These are phyloP conservation scores for Morpho deidamia DNA, from an alignment of 2,888 invertebrate genomes.

Conservation along the genomic window DNA sequence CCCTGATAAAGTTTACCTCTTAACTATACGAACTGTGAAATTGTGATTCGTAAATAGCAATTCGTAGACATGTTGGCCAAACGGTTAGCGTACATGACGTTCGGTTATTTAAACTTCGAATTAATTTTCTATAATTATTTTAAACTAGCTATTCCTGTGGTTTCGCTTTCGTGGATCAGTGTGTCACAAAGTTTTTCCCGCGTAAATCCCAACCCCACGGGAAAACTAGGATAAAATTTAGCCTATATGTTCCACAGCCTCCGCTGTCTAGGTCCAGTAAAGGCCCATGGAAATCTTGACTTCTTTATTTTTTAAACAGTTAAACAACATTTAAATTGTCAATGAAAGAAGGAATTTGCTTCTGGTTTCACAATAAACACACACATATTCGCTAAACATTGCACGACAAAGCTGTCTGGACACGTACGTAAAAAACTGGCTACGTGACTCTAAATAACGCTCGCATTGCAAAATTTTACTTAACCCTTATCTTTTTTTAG, in stretches of 20 bases:
- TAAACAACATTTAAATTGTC: background rate
- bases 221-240: too few relatives aligned
- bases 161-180: too few relatives aligned
- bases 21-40: background rate
- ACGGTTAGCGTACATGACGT: too few relatives aligned
- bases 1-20: conserved; percentile 1
- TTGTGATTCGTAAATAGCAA: background rate
- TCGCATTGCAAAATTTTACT: conserved; percentile 2
- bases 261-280: too few relatives aligned
- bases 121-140: too few relatives aligned
- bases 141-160: too few relatives aligned
- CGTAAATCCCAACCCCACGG: too few relatives aligned
- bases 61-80: too few relatives aligned
- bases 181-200: too few relatives aligned
- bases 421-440: conserved; percentile 18
- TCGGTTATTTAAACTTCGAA: too few relatives aligned
- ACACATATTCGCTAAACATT: background rate
- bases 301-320: background rate
- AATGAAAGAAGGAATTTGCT: background rate
- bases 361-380: conserved; percentile 3
- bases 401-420: conserved; percentile 4
- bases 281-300: too few relatives aligned
- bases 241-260: too few relatives aligned
- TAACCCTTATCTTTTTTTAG: background rate
- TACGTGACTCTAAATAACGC: conserved; percentile 19